Evolutionary conservation across 2,888 invertebrate species (phyloP), one percentile per base, ranked within the genome.

Genomic region (Stegana nigrithorax): DNA sequence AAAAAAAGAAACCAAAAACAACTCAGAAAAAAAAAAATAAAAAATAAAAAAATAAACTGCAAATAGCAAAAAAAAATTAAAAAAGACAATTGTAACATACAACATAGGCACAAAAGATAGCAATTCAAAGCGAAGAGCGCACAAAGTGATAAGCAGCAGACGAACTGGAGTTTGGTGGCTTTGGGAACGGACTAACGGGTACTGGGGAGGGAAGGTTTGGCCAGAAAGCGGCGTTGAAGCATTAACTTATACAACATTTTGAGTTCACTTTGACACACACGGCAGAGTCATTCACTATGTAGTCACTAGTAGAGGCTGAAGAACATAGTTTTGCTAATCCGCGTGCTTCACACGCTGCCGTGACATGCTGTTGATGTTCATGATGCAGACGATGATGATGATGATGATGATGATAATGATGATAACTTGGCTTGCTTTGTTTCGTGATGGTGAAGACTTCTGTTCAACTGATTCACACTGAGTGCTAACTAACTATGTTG

Each of bases 81-180:
- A 59, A 26, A 19, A 62, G 55, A 66, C 63, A 72, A 62, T 66
- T 69, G 60, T 67, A 56, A 63, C 63, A 66, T 59, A 25, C 53
- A 59, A 57, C 63, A 56, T 68, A 66, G 64, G 67, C 72, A 70
- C 7, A 12, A 21, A 64, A 73, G 69, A 76, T 76, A 76, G 72
- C 64, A 68, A 72, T 72, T 75, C 66, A 73, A 75, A 59, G 50
- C 50, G 17, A 12, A 45, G 21, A 69, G 72, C 66, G 68, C 45
- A 79, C 68, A 69, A 67, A 39, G 1, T 12, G 39, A 14, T 14
- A 36, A 14, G 7, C 23, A 5, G 45, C n/a, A n/a, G n/a, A n/a
- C n/a, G 25, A 5, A 50, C 12, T 7, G 50, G n/a, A n/a, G n/a
- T n/a, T n/a, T n/a, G n/a, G n/a, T n/a, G n/a, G n/a, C n/a, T n/a